Evolutionary conservation across 2,888 invertebrate genomes (phyloP), one percentile per base, ranked within the genome.

Genomic region (Drosophila crucigera): DNA sequence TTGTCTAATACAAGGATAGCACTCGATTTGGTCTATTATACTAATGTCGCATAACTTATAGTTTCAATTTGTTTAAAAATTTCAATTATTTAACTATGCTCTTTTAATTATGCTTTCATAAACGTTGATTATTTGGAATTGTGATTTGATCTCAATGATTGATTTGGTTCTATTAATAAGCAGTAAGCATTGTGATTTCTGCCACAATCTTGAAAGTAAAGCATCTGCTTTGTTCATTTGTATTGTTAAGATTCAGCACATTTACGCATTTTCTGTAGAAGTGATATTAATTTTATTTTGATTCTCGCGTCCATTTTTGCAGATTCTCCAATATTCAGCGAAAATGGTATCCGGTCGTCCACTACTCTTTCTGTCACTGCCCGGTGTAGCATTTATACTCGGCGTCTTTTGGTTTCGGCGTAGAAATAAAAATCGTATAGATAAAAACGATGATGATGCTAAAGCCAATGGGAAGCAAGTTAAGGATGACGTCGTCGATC

Each of bases 321-420:
- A 91, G 88, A 89, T 84, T 89, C 64, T 90, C 89, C 92, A 92
- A 91, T 90, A 92, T 92, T 92, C 91, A 89, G 84, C 88, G 90
- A 92, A 93, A 95, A 97, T 97, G 97, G 96, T 96, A 94, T 95
- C 96, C 93, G 95, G 95, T 94, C 95, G 96, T 93, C 97, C 96
- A 94, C 93, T 97, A 92, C 94, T 97, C 93, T 95, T 96, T 94
- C 95, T 96, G 95, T 96, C 96, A 91, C 94, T 97, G 90, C 97
- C 97, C 92, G 96, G 96, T 90, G 95, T 97, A 94, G 97, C 96
- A 90, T 95, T 97, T 91, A 94, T 97, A 91, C 94, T 97, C 93
- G 96, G 96, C 89, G 95, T 97, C 93, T 95, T 92, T 88, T 97
- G 97, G 97, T 96, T 96, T 95, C 96, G 95, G 94, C 96, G 96